A percentile compares a stretch with the other conserved stretches of the same genome.
Evolutionary conservation across 2,113 vertebrate genomes (phyloP).

Genomic region (Pituophis catenifer): DNA sequence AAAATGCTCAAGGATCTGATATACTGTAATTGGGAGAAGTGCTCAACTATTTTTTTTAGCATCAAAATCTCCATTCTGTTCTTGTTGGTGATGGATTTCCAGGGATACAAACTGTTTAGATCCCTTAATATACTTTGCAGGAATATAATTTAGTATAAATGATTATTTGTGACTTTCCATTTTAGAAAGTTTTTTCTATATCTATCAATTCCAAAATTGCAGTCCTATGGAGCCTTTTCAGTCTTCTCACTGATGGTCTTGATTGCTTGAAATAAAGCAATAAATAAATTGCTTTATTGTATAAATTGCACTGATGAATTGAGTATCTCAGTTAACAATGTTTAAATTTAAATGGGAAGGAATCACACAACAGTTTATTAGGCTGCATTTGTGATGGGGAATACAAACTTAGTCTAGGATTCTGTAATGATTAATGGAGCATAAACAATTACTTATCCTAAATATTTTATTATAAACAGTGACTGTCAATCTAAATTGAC

Average conservation of each 20-base stretch:
- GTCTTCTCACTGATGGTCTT: background rate
- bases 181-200: background rate
- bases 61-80: background rate
- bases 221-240: background rate
- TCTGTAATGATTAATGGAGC: background rate
- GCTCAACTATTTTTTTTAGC: background rate
- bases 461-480: background rate
- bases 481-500: background rate
- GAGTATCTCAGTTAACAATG: too few relatives aligned
- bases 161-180: background rate
- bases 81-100: background rate
- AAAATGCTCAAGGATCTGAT: background rate
- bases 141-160: background rate
- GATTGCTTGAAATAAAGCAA: background rate
- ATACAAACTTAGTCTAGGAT: background rate
- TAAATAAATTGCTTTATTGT: background rate
- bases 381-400: background rate
- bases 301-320: background rate
- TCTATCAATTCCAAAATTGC: background rate
- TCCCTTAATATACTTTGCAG: background rate
- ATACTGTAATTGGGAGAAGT: background rate
- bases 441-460: background rate
- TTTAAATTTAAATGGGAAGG: background rate
- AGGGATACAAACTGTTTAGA: background rate
- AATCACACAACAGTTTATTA: background rate